Conservation (phyloP, 1,140 invertebrate species). For the Psilanteris sp. region DNA sequence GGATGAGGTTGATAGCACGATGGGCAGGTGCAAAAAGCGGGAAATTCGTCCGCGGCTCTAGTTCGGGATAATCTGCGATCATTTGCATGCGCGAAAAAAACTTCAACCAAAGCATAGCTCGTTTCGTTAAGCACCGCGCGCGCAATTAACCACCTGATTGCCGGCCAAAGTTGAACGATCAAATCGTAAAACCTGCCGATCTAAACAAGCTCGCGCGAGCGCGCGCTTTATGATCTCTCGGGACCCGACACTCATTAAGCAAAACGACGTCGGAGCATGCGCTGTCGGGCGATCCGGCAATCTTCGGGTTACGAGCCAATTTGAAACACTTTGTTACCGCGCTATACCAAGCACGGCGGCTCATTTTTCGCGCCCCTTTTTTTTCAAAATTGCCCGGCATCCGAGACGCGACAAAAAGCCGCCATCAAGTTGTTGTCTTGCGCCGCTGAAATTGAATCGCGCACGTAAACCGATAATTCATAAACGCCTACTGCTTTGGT, state of each 20-base stretch:
- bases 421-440: too few relatives aligned
- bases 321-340: constrained; percentile 40
- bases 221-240: constrained; percentile 34
- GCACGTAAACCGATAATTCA: too few relatives aligned
- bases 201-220: constrained; percentile 39
- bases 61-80: constrained; percentile 34
- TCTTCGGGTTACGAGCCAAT: constrained; percentile 27
- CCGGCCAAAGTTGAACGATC: constrained; percentile 41
- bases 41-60: too few relatives aligned
- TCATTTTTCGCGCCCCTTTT: too few relatives aligned
- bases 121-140: constrained; percentile 30
- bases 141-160: constrained; percentile 51
- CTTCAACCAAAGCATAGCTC: constrained; percentile 28
- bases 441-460: too few relatives aligned
- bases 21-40: too few relatives aligned
- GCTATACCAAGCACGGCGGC: constrained; percentile 7
- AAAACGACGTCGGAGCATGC: constrained; percentile 16
- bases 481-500: too few relatives aligned
- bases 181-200: constrained; percentile 47
- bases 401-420: too few relatives aligned
- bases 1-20: too few relatives aligned
- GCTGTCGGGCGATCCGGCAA: constrained; percentile 13
- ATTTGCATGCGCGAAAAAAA: constrained; percentile 54
- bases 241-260: constrained; percentile 6
- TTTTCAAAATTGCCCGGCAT: too few relatives aligned